Base-by-base conservation (phyloP, 2,113 vertebrate genomes). In the Physeter macrocephalus region DNA sequence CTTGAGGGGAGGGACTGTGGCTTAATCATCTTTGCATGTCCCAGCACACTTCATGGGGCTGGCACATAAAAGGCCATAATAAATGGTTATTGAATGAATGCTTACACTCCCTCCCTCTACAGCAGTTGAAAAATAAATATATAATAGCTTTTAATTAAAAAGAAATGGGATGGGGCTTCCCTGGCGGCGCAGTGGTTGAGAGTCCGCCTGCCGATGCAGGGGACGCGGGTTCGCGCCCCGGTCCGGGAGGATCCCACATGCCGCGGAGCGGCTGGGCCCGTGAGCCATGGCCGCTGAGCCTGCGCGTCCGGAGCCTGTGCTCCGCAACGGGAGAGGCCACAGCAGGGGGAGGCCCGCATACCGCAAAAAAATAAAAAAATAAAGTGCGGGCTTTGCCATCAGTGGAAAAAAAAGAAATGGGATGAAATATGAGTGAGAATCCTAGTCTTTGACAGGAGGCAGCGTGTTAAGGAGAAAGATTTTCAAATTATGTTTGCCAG, bases 121-220 rank as follows among this genome's bases (percentile, higher is more conserved):
- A 1, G 41, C 54, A 74, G 39, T 36, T 54, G 92, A 72, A 88
- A 95, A 94, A 97, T 95, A 95, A 96, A 96, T 97, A 89, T 64
- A 92, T 72, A 84, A 96, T 59, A 36, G 66, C 72, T 95, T 97
- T 97, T 98, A 97, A 97, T 98, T 96, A 96, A 97, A 97, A 97
- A 90, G 84, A 49, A 66, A 87, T 74, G 41, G 84, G 69, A 96
- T 95, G 92, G 46, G 46, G 13, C 46, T 49, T 49, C 46, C 46
- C 46, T 49, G 13, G 46, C 14, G 46, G 46, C 12, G 3, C 46
- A 49, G 46, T 49, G 46, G 13, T 49, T 49, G 13, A 49, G 46
- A 49, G 46, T 46, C 46, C 11, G 12, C 46, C 46, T 46, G 46
- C 2, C 46, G 12, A 12, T 46, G 46, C 46, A 1, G 46, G 46